These are phyloP conservation scores for Cnemophilus loriae DNA, from an alignment of 2,113 vertebrate species.

Conservation along the genomic window DNA sequence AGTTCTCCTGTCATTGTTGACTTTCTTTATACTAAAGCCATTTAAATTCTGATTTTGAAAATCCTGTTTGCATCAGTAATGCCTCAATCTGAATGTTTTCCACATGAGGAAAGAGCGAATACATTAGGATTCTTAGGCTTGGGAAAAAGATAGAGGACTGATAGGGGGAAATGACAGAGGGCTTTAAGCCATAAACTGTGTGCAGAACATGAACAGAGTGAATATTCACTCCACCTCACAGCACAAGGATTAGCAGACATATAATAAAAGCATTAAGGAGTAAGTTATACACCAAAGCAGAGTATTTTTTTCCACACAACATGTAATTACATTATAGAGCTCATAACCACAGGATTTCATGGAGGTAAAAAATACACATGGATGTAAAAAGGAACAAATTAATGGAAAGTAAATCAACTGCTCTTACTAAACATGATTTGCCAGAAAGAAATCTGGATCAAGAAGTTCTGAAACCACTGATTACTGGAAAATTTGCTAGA, in stretches of 20 bases:
- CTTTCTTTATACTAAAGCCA: not conserved
- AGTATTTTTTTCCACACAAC: not conserved
- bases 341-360: conserved; percentile 5
- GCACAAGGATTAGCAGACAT: not conserved
- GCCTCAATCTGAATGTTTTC: not conserved
- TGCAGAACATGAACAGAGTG: not conserved
- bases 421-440: not conserved
- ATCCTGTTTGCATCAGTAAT: not conserved
- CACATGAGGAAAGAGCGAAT: conserved; percentile 13
- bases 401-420: not conserved
- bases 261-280: conserved; percentile 14
- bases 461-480: not conserved
- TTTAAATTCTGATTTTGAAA: not conserved
- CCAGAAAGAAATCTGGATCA: not conserved
- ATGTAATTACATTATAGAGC: not conserved
- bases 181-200: not conserved
- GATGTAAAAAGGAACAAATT: not conserved
- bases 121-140: not conserved
- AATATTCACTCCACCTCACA: not conserved
- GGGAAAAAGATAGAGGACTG: not conserved
- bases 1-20: not conserved
- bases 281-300: not conserved
- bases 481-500: not conserved
- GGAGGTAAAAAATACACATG: conserved; percentile 14
- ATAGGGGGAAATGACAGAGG: not conserved